Percentiles rank a stretch among this genome's conserved stretches.
phyloP scores from a whole-genome alignment of 1,140 invertebrate species.

The Pentalonia nigronervosa region DNA sequence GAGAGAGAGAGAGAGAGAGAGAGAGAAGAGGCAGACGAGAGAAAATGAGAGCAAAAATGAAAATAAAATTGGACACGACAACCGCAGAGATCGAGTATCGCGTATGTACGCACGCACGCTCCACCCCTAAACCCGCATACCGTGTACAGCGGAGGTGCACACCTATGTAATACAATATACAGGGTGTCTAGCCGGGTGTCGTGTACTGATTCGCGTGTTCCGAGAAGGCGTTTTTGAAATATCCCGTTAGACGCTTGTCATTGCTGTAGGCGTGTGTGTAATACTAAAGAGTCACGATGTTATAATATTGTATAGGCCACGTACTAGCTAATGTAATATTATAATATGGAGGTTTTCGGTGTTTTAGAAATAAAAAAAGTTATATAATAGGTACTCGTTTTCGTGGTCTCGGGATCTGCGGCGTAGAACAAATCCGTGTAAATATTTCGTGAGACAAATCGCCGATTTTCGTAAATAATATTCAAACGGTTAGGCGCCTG shows the following conservation, averaged over 20 bases:
- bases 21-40: background rate
- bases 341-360: too few relatives aligned
- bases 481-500: background rate
- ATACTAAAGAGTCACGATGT: background rate
- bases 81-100: conserved; percentile 10
- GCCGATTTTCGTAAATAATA: background rate
- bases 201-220: background rate
- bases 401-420: background rate
- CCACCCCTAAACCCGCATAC: background rate
- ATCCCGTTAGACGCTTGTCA: background rate
- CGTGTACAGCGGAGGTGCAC: background rate
- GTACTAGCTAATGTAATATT: too few relatives aligned
- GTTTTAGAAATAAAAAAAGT: too few relatives aligned
- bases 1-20: background rate
- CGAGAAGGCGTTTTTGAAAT: background rate
- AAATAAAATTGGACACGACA: background rate
- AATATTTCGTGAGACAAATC: background rate
- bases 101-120: background rate
- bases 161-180: background rate
- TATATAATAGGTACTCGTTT: background rate
- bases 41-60: background rate
- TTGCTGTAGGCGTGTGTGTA: too few relatives aligned
- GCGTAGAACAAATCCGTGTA: background rate
- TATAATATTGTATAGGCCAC: background rate
- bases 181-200: background rate